Percentiles rank a stretch among this genome's conserved stretches.
Evolutionary conservation across 2,113 vertebrate species (phyloP).

Genomic region (Brachyistius frenatus): DNA sequence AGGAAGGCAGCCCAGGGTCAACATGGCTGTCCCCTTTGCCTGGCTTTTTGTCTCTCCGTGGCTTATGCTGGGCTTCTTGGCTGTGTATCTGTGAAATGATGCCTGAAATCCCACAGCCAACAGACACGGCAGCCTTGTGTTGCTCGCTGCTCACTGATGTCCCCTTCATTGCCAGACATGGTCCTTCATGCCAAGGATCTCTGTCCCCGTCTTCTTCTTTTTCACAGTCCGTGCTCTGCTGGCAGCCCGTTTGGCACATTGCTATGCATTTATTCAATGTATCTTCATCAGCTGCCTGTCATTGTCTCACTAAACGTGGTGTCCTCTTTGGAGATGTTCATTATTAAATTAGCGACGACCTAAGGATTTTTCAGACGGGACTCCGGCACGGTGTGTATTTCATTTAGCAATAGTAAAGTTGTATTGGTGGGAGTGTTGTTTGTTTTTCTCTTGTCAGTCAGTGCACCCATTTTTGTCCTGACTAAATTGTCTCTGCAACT

Average conservation of each 20-base stretch:
- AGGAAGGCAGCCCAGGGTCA: conserved; percentile 62
- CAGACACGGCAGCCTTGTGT: conserved; percentile 38
- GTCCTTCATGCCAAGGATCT: conserved; percentile 44
- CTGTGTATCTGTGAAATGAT: conserved; percentile 68
- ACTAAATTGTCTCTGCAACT: no score
- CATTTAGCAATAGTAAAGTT: no score
- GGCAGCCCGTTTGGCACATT: conserved; percentile 52
- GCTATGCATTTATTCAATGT: conserved; percentile 36
- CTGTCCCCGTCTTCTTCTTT: conserved; percentile 36
- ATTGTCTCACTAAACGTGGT: not conserved
- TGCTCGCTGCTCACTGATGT: conserved; percentile 40
- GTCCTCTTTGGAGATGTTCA: not conserved
- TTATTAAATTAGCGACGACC: no score
- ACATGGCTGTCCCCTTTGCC: conserved; percentile 19
- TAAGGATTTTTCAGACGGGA: no score
- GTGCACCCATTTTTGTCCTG: no score
- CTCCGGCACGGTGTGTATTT: not conserved
- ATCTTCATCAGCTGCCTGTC: conserved; percentile 64
- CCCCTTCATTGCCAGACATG: conserved; percentile 17
- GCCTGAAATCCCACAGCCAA: conserved; percentile 66
- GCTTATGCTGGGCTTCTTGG: conserved; percentile 65
- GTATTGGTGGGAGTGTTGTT: no score
- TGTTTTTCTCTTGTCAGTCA: no score
- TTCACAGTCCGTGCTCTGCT: conserved; percentile 18
- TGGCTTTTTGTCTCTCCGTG: conserved; percentile 64